Percentiles rank a stretch among this genome's conserved stretches.
Conservation (phyloP, 2,113 vertebrate species). For the Indicator maculatus region DNA sequence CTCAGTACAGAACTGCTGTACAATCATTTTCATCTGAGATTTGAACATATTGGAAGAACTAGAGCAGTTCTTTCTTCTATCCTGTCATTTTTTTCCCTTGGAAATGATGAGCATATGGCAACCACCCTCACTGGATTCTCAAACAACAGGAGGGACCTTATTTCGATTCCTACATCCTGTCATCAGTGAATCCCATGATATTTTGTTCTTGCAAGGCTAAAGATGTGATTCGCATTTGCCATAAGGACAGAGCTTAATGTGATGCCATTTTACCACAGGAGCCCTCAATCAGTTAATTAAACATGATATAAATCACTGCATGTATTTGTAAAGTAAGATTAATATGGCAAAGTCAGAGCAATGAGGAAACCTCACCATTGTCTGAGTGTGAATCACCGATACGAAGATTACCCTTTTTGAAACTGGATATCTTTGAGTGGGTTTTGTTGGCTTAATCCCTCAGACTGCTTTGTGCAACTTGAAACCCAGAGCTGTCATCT, state of each 20-base stretch:
- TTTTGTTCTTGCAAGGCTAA: conserved; percentile 82
- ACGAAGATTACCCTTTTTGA: conserved; percentile 81
- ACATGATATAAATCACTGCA: conserved; percentile 84
- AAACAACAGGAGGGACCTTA: conserved; percentile 88
- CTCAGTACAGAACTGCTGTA: conserved; percentile 75
- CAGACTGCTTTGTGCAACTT: conserved; percentile 79
- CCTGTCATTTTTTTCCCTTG: conserved; percentile 84
- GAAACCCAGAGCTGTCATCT: conserved; percentile 82
- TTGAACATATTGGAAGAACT: conserved; percentile 93
- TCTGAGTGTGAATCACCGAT: conserved; percentile 74
- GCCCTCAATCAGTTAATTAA: conserved; percentile 88
- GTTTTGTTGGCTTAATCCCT: conserved; percentile 84
- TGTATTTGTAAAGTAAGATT: conserved; percentile 85
- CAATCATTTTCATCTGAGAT: conserved; percentile 86
- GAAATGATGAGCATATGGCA: conserved; percentile 93
- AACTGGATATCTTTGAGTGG: conserved; percentile 83
- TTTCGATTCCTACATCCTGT: conserved; percentile 89
- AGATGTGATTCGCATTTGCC: conserved; percentile 84
- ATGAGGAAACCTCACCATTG: conserved; percentile 73
- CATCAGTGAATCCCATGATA: conserved; percentile 85
- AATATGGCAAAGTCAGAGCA: conserved; percentile 78
- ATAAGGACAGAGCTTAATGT: conserved; percentile 81
- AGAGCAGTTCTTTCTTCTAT: conserved; percentile 88
- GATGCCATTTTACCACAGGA: conserved; percentile 81
- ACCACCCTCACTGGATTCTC: conserved; percentile 88